Evolutionary conservation across 2,888 invertebrate species (phyloP), one percentile per base, ranked within the genome.

Genomic region (Oscheius sp.): DNA sequence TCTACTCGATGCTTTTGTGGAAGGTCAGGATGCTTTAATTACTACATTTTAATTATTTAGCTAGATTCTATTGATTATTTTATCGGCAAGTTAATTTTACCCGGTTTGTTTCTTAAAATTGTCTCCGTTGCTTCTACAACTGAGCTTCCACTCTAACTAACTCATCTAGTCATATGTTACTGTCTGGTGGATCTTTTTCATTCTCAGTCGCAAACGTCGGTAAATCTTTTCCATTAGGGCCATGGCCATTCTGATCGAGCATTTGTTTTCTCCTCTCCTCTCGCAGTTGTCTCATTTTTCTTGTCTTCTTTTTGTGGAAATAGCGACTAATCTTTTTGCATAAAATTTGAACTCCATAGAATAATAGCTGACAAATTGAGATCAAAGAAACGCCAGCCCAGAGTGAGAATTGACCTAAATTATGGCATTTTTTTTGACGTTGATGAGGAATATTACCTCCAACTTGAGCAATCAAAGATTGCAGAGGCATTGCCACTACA

Each of bases 381-480:
- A 84, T 81, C 20, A 83, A 69, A 17, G 81, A 81, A 31, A 80
- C 82, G 20, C 84, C 84, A 23, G 83, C 77, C 79, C 79, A 84
- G 23, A 84, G 72, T 5, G 84, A 84, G 37, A 84, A 78, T 77
- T 84, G 84, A 61, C 82, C 82, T 83, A 70, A n/a, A 75, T 65
- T 12, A 37, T 17, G 58, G 3, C 15, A 25, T 27, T n/a, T 48
- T 37, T 37, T 37, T 37, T 37, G 37, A 37, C 37, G 10, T 15
- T 37, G 37, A 37, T 15, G 37, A 37, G 15, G 8, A 46, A 46
- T 46, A 23, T 53, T n/a, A 82, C 82, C 84, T 75, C 84, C 84
- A 31, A 84, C 73, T 68, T 84, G 83, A 50, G 84, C 84, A 63
- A 83, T 73, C 12, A 82, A 73, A 37, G 81, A 79, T 17, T 75